Evolutionary conservation across 2,113 vertebrate species (phyloP), one percentile per base, ranked within the genome.

Genomic region (Struthio camelus): DNA sequence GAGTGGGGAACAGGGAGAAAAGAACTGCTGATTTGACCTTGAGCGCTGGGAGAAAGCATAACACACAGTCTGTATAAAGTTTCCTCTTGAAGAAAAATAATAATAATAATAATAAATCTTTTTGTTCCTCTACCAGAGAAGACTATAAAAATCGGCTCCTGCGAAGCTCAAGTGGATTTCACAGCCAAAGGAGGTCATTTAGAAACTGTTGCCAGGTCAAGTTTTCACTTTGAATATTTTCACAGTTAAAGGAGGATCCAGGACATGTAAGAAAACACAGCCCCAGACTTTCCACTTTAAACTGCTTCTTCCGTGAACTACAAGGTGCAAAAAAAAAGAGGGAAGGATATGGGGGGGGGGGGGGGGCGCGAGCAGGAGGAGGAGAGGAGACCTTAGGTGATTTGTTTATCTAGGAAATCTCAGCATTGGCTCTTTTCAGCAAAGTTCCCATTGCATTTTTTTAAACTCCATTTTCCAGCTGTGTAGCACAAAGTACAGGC

Each of bases 161-260:
- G 73, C 87, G 85, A 94, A 95, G 97, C 89, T 94, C 81, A 91
- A 92, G 94, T 90, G 75, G 77, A 94, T 96, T 97, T 97, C 92
- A 94, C 94, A 97, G 96, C 96, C 96, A 97, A 96, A 96, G 71
- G 0, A 96, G 94, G 95, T 97, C 85, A 90, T 71, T 94, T 66
- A 71, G 89, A 96, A 96, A 97, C 85, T 76, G 92, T 73, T 97
- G 96, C 94, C 96, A 96, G 93, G 91, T 94, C 93, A 95, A 94
- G 75, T 95, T 97, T 95, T 93, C 91, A 89, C 96, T 97, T 97
- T 97, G 95, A 97, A 95, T 91, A 94, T 95, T 97, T 97, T 97
- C 89, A 95, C 92, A 94, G 87, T 82, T 94, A 93, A 95, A 97
- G 56, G 62, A 94, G 51, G 80, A 94, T 93, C 86, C 92, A 77